Conservation (phyloP, 1,140 invertebrate species). For the Drosophila nigrodunni region DNA sequence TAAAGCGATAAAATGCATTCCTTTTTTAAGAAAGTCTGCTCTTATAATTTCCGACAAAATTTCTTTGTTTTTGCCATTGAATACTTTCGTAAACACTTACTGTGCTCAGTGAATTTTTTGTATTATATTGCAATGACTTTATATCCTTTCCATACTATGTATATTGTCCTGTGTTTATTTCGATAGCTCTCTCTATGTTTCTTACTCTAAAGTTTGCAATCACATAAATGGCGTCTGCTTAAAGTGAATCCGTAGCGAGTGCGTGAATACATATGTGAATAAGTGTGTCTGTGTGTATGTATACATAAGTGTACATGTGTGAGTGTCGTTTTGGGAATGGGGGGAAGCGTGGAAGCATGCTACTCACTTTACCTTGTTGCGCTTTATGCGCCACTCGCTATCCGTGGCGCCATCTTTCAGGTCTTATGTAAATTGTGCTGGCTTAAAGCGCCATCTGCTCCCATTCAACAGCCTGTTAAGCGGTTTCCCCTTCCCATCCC, state of each 20-base stretch:
- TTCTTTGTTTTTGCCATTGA: neutral
- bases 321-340: neutral
- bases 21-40: no score
- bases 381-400: constrained; percentile 13
- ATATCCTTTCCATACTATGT: no score
- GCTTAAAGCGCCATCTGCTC: constrained; percentile 38
- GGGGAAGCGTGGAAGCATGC: constrained; percentile 1
- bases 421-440: constrained; percentile 47
- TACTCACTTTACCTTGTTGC: constrained; percentile 38
- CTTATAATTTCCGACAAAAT: no score
- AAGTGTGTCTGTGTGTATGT: neutral
- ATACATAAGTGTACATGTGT: neutral
- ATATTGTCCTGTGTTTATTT: neutral
- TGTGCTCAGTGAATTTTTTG: constrained; percentile 14
- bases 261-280: neutral
- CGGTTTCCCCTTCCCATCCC: neutral
- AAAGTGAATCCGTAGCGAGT: constrained; percentile 31
- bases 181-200: constrained; percentile 8
- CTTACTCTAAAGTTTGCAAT: constrained; percentile 29
- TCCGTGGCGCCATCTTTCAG: constrained; percentile 13
- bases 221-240: constrained; percentile 45
- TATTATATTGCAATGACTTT: constrained; percentile 16
- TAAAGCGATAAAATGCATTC: no score
- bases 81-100: constrained; percentile 8
- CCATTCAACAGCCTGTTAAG: constrained; percentile 31